Conservation (phyloP, 1,140 invertebrate species). For the Rhopalosiphum maidis region DNA sequence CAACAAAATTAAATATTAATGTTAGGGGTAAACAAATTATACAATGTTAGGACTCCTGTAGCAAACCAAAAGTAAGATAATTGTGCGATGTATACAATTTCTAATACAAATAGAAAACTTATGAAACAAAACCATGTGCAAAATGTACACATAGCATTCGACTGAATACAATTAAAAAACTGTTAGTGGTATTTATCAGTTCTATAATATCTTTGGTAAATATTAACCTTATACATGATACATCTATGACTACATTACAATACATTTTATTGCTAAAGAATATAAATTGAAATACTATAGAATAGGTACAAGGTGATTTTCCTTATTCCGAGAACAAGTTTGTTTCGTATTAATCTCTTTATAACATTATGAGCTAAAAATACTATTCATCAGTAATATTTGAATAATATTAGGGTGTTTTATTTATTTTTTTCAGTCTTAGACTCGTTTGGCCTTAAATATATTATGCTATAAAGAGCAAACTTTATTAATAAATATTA, state of each 20-base stretch:
- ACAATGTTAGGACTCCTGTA: not conserved
- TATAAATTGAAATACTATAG: conserved; percentile 40
- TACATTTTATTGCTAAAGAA: conserved; percentile 37
- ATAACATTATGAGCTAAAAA: conserved; percentile 23
- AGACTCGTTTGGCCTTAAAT: conserved; percentile 48
- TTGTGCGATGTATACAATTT: conserved; percentile 14
- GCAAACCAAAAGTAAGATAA: conserved; percentile 13
- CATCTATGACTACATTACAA: conserved; percentile 32
- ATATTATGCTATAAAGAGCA: conserved; percentile 33
- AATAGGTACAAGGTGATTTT: not conserved
- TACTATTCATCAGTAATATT: conserved; percentile 36
- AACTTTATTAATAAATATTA: conserved; percentile 11
- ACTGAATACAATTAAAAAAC: conserved; percentile 8
- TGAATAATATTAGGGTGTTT: conserved; percentile 23
- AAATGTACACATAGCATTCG: not conserved
- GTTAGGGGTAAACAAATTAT: not conserved
- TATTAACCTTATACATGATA: conserved; percentile 41
- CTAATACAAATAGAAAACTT: not conserved
- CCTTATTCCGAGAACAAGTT: not conserved
- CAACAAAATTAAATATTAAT: conserved; percentile 33
- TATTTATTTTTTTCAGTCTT: conserved; percentile 48
- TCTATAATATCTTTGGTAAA: conserved; percentile 48
- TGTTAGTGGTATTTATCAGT: conserved; percentile 26
- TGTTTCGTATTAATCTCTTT: not conserved
- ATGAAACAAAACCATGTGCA: conserved; percentile 18